Evolutionary conservation across 2,797 vertebrate genomes (phyloP), one percentile per base, ranked within the genome.

Genomic region (Enteromius paludinosus): DNA sequence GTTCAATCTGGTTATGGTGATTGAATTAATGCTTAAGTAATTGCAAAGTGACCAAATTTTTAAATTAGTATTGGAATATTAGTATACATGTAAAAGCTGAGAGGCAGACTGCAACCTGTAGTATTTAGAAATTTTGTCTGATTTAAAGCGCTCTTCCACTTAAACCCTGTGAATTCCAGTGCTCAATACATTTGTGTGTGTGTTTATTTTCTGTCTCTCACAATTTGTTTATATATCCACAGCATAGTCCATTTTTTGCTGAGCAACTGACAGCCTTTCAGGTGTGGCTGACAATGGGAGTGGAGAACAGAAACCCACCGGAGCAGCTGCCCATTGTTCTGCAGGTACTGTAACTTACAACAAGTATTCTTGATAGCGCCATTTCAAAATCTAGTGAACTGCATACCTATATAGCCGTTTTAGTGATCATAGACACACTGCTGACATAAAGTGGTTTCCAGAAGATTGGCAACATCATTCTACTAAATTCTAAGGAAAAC

Each of bases 191-290:
- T 72, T 5, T 14, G 41, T 87, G 38, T 76, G 82, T 87, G 82
- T 87, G 71, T 79, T 83, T 84, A 45, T 35, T 10, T 61, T 35
- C 3, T 20, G 4, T 68, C 20, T 43, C 2, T 4, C 45, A 41
- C 35, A 25, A 76, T 82, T 71, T 43, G 10, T 11, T 30, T 54
- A 71, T 82, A 74, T 84, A 78, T 70, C 84, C 78, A 89, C 96
- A 99, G 98, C 97, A 97, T 93, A 99, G 98, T 84, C 97, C 97
- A 0, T 99, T 99, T 94, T 99, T 99, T 0, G 97, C 97, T 0
- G 98, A 99, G 91, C 98, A 99, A 94, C 94, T 99, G 88, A 99
- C 98, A 0, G 98, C 98, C 0, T 99, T 99, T 93, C 96, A 99
- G 93, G 98, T 99, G 84, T 99, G 97, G 98, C 89, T 99, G 84